A percentile compares a stretch with the other conserved stretches of the same genome.
These are phyloP conservation scores for Phalera bucephala DNA, from an alignment of 2,888 invertebrate genomes.

Conservation along the genomic window DNA sequence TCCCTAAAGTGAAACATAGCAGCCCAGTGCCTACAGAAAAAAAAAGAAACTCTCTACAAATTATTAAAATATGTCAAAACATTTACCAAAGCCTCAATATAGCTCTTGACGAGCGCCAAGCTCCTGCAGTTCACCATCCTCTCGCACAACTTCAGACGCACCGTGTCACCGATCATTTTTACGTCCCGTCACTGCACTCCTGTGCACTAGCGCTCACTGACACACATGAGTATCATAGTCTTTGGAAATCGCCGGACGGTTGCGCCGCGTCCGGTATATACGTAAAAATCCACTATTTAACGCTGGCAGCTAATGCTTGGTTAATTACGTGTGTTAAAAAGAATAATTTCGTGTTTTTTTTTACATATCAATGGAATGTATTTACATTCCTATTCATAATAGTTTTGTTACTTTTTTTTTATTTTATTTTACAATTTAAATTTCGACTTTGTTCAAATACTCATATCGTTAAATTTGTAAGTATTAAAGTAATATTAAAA, in stretches of 20 bases:
- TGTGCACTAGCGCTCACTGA: constrained; percentile 2
- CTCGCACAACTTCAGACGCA: constrained; percentile 69
- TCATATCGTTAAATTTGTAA: no score
- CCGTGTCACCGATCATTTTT: constrained; percentile 68
- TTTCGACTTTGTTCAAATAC: no score
- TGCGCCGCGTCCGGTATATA: constrained; percentile 29
- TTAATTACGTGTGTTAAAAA: neutral
- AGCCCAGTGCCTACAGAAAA: no score
- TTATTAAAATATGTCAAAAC: no score
- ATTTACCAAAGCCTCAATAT: constrained; percentile 67
- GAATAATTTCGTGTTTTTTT: no score
- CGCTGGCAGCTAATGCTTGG: constrained; percentile 18
- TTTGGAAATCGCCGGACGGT: constrained; percentile 30
- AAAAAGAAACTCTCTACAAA: no score
- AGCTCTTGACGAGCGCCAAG: constrained; percentile 65
- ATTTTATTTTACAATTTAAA: no score
- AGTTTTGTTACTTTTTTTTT: no score
- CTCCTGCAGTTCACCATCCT: constrained; percentile 71
- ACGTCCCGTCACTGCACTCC: constrained; percentile 12
- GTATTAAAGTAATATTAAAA: no score
- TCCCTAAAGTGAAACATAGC: no score
- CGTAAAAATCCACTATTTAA: constrained; percentile 20
- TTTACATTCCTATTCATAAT: no score
- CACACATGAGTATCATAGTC: constrained; percentile 6
- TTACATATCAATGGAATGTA: no score